These are phyloP conservation scores for Ypsolopha sequella DNA, from an alignment of 2,888 invertebrate species.

Conservation along the genomic window DNA sequence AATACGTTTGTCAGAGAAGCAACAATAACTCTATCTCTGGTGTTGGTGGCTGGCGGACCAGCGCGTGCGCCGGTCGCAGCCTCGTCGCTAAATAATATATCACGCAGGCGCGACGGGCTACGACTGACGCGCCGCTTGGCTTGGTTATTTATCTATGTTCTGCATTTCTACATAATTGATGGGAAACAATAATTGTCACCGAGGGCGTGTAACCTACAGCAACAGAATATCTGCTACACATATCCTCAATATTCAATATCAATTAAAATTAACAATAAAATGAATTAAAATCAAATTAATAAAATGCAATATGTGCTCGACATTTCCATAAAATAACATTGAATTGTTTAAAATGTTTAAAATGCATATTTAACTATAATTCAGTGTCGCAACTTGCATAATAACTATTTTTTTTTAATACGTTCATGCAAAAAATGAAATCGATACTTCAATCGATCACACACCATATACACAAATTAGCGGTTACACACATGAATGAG, in stretches of 20 bases:
- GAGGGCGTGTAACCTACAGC: too few species aligned
- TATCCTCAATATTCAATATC: slow-evolving; percentile 18
- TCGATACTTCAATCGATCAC: slow-evolving; percentile 43
- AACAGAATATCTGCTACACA: slow-evolving; percentile 17
- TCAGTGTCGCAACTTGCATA: background rate
- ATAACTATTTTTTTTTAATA: slow-evolving; percentile 13
- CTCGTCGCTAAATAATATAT: background rate
- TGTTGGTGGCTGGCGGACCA: background rate
- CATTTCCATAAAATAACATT: slow-evolving; percentile 17
- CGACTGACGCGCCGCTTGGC: too few species aligned
- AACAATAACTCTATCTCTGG: slow-evolving; percentile 28
- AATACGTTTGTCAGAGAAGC: slow-evolving; percentile 34
- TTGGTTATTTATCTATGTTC: too few species aligned
- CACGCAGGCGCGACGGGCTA: background rate
- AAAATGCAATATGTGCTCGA: slow-evolving; percentile 29
- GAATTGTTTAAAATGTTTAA: background rate
- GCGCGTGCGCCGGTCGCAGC: background rate
- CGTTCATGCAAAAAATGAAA: slow-evolving; percentile 40
- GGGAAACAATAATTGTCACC: too few species aligned
- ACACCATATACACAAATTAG: slow-evolving; percentile 53
- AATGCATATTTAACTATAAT: background rate
- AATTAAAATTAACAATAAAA: slow-evolving; percentile 37
- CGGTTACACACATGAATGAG: slow-evolving; percentile 57
- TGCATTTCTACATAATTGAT: too few species aligned
- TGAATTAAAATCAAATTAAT: slow-evolving; percentile 25